Evolutionary conservation across 1,140 invertebrate species (phyloP).

Genomic region (Phortica variegata): DNA sequence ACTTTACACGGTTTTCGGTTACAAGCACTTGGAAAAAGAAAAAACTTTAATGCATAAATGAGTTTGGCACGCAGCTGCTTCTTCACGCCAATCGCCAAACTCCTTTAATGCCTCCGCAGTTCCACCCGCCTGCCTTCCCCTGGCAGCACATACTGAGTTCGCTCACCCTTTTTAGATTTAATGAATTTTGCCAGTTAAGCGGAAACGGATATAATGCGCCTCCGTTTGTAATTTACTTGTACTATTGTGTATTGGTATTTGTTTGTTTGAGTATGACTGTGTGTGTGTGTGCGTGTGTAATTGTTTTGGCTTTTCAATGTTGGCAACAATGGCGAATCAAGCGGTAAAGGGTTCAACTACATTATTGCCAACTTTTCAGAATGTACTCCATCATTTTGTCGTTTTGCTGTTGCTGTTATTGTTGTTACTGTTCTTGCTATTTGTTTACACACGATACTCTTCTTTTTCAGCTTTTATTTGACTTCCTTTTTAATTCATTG

Average conservation of each 20-base stretch:
- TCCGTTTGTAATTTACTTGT: slow-evolving; percentile 20
- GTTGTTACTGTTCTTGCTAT: slow-evolving; percentile 32
- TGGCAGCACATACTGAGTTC: too few relatives aligned
- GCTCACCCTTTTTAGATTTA: slow-evolving; percentile 30
- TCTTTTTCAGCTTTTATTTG: slow-evolving; percentile 17
- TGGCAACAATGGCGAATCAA: too few relatives aligned
- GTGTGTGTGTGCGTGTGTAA: neutral
- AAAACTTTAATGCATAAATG: too few relatives aligned
- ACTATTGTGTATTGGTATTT: neutral
- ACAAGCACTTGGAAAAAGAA: too few relatives aligned
- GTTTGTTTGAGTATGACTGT: neutral
- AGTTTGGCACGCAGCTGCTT: too few relatives aligned
- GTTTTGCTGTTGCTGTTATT: slow-evolving; percentile 15
- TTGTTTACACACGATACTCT: slow-evolving; percentile 37
- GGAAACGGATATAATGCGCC: slow-evolving; percentile 43
- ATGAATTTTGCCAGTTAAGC: slow-evolving; percentile 50
- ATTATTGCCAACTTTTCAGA: slow-evolving; percentile 27
- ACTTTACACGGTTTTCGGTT: too few relatives aligned
- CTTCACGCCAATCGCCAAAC: too few relatives aligned
- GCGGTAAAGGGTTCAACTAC: too few relatives aligned
- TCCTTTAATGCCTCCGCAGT: too few relatives aligned
- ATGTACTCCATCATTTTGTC: slow-evolving; percentile 21
- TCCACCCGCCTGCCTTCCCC: too few relatives aligned
- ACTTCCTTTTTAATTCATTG: slow-evolving; percentile 11
- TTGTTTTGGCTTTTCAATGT: slow-evolving; percentile 11